A percentile compares a stretch with the other conserved stretches of the same genome.
phyloP scores from a whole-genome alignment of 2,113 vertebrate species.

The Chamaetylas fuelleborni region DNA sequence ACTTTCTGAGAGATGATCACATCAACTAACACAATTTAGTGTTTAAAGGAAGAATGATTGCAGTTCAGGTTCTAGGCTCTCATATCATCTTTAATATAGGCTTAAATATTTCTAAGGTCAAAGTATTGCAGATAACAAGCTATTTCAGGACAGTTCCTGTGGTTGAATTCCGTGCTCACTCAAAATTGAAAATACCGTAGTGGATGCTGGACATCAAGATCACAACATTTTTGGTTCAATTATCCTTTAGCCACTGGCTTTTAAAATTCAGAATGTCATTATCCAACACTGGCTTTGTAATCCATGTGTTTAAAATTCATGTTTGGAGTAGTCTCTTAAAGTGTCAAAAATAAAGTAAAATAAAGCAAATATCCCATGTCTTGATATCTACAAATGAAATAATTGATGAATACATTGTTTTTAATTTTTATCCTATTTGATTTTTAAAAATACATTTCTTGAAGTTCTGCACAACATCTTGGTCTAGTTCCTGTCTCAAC shows the following conservation, averaged over 20 bases:
- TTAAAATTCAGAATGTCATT: background rate
- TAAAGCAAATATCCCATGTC: background rate
- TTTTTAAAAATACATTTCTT: accelerated
- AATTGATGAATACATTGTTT: background rate
- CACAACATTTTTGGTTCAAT: background rate
- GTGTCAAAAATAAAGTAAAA: background rate
- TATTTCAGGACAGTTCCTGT: background rate
- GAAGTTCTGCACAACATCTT: background rate
- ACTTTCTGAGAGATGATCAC: background rate
- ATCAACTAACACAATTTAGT: background rate
- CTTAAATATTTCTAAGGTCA: background rate
- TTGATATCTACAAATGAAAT: background rate
- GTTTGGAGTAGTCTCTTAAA: background rate
- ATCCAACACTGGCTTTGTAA: background rate
- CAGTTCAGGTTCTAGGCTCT: background rate
- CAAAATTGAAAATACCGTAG: background rate
- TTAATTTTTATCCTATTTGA: background rate
- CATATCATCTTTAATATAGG: background rate
- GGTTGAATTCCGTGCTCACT: background rate
- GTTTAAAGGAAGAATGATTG: background rate
- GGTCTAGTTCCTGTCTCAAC: background rate
- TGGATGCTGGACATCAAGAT: background rate
- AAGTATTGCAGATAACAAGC: background rate
- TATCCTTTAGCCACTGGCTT: background rate
- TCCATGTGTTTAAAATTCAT: background rate